phyloP scores from a whole-genome alignment of 2,797 vertebrate species.

The Tangara arthus region DNA sequence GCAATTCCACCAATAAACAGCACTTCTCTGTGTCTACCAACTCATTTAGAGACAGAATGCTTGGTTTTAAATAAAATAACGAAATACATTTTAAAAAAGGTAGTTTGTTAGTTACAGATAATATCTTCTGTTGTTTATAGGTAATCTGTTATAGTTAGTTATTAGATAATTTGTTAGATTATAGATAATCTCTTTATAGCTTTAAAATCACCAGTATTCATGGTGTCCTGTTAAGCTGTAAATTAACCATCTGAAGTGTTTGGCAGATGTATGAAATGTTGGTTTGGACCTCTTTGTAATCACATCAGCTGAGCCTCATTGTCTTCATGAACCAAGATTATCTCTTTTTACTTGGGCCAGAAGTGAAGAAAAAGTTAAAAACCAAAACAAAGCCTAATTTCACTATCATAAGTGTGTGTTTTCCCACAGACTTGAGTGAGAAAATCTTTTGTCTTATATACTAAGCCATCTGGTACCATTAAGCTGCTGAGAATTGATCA shows the following conservation, averaged over 20 bases:
- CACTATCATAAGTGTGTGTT: neutral
- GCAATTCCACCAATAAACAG: neutral
- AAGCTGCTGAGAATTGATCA: neutral
- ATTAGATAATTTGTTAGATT: neutral
- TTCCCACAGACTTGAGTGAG: neutral
- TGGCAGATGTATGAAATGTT: rapidly evolving
- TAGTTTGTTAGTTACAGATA: neutral
- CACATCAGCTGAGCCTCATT: neutral
- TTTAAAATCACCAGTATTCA: neutral
- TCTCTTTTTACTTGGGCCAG: neutral
- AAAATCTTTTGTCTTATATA: neutral
- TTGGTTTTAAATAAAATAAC: neutral
- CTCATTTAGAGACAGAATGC: neutral
- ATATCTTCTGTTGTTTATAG: neutral
- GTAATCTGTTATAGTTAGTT: too few species aligned
- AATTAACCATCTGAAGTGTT: neutral
- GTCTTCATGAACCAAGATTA: neutral
- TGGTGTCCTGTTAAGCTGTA: neutral
- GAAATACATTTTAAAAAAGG: rapidly evolving
- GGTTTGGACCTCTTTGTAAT: neutral
- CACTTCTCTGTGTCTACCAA: neutral
- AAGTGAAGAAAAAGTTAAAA: neutral
- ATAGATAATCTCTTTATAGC: neutral
- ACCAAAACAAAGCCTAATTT: neutral
- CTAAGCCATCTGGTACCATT: neutral